These are phyloP conservation scores for Ormyrus thymus DNA, from an alignment of 2,888 invertebrate genomes.

Conservation along the genomic window DNA sequence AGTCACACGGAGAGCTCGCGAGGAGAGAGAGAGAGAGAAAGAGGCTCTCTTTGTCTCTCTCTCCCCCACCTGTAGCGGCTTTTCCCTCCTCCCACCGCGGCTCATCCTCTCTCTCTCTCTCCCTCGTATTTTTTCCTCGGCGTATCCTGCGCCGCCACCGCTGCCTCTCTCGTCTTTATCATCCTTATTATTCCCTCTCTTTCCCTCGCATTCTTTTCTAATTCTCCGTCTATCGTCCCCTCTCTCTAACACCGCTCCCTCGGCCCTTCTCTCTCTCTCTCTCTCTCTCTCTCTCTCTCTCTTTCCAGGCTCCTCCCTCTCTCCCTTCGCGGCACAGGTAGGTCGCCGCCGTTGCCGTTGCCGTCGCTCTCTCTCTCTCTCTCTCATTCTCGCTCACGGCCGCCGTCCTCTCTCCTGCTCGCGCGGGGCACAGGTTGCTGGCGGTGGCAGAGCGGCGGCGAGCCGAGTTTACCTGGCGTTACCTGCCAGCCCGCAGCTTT, in stretches of 20 bases:
- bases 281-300: constrained; percentile 53
- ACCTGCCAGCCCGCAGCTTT: constrained; percentile 72
- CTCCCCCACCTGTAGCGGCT: constrained; percentile 25
- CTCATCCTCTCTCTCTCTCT: constrained; percentile 23
- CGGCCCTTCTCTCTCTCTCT: constrained; percentile 56
- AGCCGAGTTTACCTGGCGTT: constrained; percentile 73
- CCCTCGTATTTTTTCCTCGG: constrained; percentile 15
- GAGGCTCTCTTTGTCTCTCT: constrained; percentile 33
- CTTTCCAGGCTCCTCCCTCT: constrained; percentile 25
- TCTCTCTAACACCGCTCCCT: constrained; percentile 55
- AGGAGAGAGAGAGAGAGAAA: constrained; percentile 13
- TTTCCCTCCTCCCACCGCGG: constrained; percentile 4
- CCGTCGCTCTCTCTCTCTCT: constrained; percentile 47
- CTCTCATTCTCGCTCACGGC: constrained; percentile 41
- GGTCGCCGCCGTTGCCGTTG: background rate
- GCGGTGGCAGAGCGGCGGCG: constrained; percentile 25
- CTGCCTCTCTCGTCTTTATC: constrained; percentile 42
- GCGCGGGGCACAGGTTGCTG: constrained; percentile 48
- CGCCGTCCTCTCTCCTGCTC: background rate
- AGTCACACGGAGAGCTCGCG: constrained; percentile 45
- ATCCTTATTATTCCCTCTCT: constrained; percentile 52
- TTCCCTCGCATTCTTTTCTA: background rate
- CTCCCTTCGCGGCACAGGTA: constrained; percentile 45
- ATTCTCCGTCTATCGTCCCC: constrained; percentile 23
- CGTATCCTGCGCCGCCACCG: constrained; percentile 27